A percentile compares a stretch with the other conserved stretches of the same genome.
phyloP scores from a whole-genome alignment of 2,113 vertebrate genomes.

The Notechis scutatus region DNA sequence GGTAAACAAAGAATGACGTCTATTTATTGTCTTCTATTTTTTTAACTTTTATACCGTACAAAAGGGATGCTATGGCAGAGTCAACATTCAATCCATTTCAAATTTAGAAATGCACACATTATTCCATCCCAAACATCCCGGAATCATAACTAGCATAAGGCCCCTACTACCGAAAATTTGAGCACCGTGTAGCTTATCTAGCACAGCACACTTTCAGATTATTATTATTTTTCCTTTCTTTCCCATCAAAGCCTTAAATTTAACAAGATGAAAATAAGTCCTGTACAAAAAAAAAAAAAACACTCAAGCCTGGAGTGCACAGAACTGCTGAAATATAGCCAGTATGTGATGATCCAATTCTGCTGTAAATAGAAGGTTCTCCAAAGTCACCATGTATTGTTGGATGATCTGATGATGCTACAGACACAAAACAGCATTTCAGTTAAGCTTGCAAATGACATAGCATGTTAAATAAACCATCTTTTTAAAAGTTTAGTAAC shows the following conservation, averaged over 20 bases:
- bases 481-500: not conserved
- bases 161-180: constrained; percentile 53
- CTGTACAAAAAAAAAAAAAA: constrained; percentile 29
- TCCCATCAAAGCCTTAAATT: constrained; percentile 35
- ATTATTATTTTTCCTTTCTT: constrained; percentile 38
- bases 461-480: not conserved
- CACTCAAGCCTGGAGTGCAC: constrained; percentile 88
- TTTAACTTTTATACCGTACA: constrained; percentile 37
- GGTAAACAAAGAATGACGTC: constrained; percentile 33
- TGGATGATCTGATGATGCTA: constrained; percentile 97
- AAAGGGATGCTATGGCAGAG: constrained; percentile 56
- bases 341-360: constrained; percentile 96
- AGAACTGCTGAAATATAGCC: constrained; percentile 97
- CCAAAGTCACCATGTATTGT: constrained; percentile 97
- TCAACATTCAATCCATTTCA: constrained; percentile 61
- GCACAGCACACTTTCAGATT: constrained; percentile 50
- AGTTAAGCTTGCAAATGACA: not conserved
- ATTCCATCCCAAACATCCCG: constrained; percentile 53
- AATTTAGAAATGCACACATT: constrained; percentile 51
- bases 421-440: not conserved
- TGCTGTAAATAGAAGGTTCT: constrained; percentile 96
- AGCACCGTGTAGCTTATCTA: constrained; percentile 46
- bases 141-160: constrained; percentile 46
- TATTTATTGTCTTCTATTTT: constrained; percentile 3
- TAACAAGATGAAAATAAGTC: constrained; percentile 44